These are phyloP conservation scores for Onychomys arenicola DNA, from an alignment of 2,797 vertebrate species.

Conservation along the genomic window DNA sequence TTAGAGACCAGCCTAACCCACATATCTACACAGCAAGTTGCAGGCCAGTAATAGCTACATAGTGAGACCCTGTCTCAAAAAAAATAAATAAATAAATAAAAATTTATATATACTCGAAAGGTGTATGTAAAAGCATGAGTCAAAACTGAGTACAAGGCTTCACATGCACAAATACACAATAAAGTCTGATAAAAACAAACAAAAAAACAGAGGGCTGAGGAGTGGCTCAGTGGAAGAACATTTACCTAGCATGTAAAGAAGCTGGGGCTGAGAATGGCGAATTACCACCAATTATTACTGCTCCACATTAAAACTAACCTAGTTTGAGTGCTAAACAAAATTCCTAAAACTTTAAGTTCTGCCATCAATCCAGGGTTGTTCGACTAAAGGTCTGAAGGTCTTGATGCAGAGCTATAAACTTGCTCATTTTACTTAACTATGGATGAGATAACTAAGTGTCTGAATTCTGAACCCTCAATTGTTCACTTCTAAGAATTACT, in stretches of 20 bases:
- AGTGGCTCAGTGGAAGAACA: background rate
- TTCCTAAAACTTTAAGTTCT: conserved; percentile 26
- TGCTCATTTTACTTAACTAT: conserved; percentile 38
- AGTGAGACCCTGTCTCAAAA: background rate
- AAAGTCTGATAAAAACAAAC: background rate
- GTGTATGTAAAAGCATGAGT: background rate
- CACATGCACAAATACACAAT: background rate
- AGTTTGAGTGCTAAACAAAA: conserved; percentile 18
- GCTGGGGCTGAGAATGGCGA: background rate
- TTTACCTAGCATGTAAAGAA: background rate
- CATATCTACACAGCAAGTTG: background rate
- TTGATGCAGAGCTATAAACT: background rate
- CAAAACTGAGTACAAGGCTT: background rate
- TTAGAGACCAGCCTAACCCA: background rate
- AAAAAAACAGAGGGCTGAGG: background rate
- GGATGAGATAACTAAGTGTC: background rate
- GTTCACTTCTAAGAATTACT: background rate
- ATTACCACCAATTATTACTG: background rate
- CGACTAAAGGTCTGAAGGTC: background rate
- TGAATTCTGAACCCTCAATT: background rate
- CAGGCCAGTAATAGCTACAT: background rate
- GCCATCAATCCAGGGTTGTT: background rate
- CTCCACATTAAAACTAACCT: background rate
- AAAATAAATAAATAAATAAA: too few relatives aligned
- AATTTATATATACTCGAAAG: conserved; percentile 54